phyloP scores from a whole-genome alignment of 2,113 vertebrate species.

The Sceloporus undulatus region DNA sequence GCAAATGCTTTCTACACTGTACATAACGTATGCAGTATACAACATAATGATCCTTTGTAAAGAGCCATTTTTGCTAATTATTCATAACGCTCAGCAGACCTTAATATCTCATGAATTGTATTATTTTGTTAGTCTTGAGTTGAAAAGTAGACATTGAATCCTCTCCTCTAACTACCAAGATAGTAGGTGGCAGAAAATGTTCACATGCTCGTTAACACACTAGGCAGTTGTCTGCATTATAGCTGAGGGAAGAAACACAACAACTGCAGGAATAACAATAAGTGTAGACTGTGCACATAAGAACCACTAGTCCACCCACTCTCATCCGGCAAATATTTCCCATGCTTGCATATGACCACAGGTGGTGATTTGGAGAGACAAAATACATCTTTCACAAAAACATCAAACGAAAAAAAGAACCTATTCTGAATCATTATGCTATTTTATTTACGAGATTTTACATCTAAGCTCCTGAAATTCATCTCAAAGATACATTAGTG shows the following conservation, averaged over 20 bases:
- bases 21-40: neutral
- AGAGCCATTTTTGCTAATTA: neutral
- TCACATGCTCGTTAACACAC: constrained; percentile 46
- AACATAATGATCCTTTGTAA: neutral
- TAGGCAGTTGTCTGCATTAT: constrained; percentile 19
- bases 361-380: constrained; percentile 18
- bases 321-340: constrained; percentile 56
- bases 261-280: constrained; percentile 51
- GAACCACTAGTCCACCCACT: constrained; percentile 42
- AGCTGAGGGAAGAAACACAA: constrained; percentile 28
- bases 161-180: constrained; percentile 31
- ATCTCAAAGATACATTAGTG: constrained; percentile 20
- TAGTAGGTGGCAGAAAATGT: constrained; percentile 35
- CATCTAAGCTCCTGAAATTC: constrained; percentile 34
- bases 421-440: constrained; percentile 25
- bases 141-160: constrained; percentile 1
- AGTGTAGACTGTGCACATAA: constrained; percentile 43
- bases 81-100: neutral
- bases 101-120: neutral
- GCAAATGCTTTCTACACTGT: neutral
- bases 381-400: constrained; percentile 2
- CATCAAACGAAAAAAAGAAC: constrained; percentile 20
- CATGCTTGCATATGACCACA: constrained; percentile 32
- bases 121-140: constrained; percentile 20
- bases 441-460: constrained; percentile 43